Percentiles rank a stretch among this genome's conserved stretches.
Conservation (phyloP, 2,113 vertebrate species). For the Gambusia affinis region DNA sequence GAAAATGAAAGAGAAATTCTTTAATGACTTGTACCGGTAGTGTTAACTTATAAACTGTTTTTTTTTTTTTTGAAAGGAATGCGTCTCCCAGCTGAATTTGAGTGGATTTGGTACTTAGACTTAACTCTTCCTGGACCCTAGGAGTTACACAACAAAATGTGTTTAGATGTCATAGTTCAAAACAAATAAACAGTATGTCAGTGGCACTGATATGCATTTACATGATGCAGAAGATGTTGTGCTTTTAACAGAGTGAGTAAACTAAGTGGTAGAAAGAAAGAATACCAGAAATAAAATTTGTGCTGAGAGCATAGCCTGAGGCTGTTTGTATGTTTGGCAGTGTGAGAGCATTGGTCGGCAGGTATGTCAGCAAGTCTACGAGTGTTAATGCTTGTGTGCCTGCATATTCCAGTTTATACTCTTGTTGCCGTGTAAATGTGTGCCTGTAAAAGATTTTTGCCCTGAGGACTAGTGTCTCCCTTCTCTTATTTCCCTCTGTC, state of each 20-base stretch:
- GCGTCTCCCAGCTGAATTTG: not conserved
- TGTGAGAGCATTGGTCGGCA: constrained; percentile 26
- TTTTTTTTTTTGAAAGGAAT: not conserved
- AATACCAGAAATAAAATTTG: constrained; percentile 33
- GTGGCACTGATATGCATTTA: constrained; percentile 54
- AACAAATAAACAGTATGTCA: constrained; percentile 27
- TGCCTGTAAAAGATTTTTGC: constrained; percentile 54
- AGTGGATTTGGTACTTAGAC: constrained; percentile 23
- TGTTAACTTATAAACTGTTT: not conserved
- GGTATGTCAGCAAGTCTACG: constrained; percentile 37
- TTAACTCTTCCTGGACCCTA: not conserved
- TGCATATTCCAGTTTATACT: constrained; percentile 32
- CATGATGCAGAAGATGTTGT: constrained; percentile 34
- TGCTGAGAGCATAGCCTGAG: constrained; percentile 64
- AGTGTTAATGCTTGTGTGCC: constrained; percentile 24
- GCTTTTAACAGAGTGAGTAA: constrained; percentile 45
- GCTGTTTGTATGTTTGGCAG: constrained; percentile 60
- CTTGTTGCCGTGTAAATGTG: constrained; percentile 40
- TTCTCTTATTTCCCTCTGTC: not conserved
- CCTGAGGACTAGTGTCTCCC: constrained; percentile 26
- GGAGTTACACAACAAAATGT: constrained; percentile 16
- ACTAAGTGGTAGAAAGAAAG: constrained; percentile 45
- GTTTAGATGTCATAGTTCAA: constrained; percentile 31
- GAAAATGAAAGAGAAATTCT: constrained; percentile 6
- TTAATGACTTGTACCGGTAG: not conserved